These are phyloP conservation scores for Passer montanus DNA, from an alignment of 2,113 vertebrate genomes.

Conservation along the genomic window DNA sequence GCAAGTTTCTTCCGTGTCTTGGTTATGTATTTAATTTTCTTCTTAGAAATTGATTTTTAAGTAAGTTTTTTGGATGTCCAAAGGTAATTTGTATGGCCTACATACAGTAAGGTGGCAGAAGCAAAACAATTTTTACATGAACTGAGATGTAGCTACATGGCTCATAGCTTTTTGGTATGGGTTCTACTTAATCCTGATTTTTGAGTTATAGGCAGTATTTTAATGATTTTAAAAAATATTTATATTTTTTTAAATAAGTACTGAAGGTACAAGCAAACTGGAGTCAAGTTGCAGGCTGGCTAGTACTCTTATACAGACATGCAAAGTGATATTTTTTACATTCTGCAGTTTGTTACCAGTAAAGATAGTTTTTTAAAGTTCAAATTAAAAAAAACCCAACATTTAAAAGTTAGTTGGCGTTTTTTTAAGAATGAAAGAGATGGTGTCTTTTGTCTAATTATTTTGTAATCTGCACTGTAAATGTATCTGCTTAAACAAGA, in stretches of 20 bases:
- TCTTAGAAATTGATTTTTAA: neutral
- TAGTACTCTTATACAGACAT: neutral
- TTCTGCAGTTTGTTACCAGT: neutral
- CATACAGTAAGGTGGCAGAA: neutral
- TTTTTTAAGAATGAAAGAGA: neutral
- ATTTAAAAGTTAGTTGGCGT: fast-evolving
- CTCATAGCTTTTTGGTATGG: neutral
- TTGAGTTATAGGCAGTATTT: neutral
- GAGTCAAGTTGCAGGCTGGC: neutral
- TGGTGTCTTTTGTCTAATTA: neutral
- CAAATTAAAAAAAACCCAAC: fast-evolving
- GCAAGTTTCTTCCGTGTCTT: neutral
- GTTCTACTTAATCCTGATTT: neutral
- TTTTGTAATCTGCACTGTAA: neutral
- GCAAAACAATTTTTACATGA: neutral
- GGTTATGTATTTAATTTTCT: neutral
- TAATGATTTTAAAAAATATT: neutral
- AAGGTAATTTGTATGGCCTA: neutral
- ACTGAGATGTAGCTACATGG: neutral
- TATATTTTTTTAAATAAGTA: neutral
- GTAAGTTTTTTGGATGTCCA: neutral
- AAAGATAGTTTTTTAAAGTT: neutral
- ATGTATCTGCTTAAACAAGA: neutral
- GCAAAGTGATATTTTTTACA: neutral
- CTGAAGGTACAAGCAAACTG: neutral